Base-by-base conservation (phyloP, 2,888 invertebrate species). In the Hofmannophila pseudospretella region DNA sequence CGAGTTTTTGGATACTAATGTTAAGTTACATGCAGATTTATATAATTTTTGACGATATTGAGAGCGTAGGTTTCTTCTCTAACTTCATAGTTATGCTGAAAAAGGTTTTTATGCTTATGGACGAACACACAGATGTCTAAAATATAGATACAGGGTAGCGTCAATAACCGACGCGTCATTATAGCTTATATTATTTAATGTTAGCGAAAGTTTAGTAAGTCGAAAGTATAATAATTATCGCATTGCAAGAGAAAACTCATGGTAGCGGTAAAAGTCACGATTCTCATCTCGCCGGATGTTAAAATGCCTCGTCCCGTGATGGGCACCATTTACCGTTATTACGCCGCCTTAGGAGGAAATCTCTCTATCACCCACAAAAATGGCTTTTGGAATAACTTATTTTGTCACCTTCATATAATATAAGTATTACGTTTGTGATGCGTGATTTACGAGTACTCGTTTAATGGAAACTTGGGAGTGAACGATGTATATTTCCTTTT, bases 301-400 rank as follows among this genome's bases (percentile, higher is more conserved):
- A 76, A n/a, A n/a, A 78, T 71, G 67, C 63, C 57, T 44, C 57
- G 56, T 61, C 55, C 47, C 63, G 45, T 61, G 68, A 72, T 73
- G 67, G 65, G 61, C 49, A 55, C 66, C 79, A 76, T 78, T 78
- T 68, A 65, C 76, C 53, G 67, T 73, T 77, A 80, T 78, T 75
- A 71, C 71, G 62, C 60, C 51, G 65, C 62, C 58, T 58, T 67
- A 61, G 51, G 58, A 54, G 46, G 47, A 54, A 65, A 71, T 67
- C 70, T 67, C 67, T 75, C 70, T 71, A 72, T 75, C 65, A 59
- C 58, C 58, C 56, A 47, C 63, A 65, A 67, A 71, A 75, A 80
- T 69, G 72, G 70, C 65, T 68, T 67, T 67, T 57, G 62, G 67
- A 69, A 72, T 74, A 71, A 77, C 68, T 67, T 67, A 71, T 71